Conservation (phyloP, 2,113 vertebrate species). For the Leptobrachium ailaonicum region DNA sequence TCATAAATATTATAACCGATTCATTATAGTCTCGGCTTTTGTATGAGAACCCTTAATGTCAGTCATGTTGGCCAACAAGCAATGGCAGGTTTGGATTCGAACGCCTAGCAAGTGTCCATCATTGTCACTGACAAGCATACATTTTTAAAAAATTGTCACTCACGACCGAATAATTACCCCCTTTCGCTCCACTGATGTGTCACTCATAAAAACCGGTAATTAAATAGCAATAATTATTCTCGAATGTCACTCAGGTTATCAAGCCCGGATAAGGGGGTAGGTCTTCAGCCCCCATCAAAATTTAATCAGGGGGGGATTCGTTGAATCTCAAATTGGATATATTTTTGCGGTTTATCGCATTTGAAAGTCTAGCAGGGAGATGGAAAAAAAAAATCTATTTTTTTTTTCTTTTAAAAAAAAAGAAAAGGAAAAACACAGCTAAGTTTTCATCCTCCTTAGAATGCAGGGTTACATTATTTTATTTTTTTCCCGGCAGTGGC, state of each 20-base stretch:
- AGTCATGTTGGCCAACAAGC: slow-evolving; percentile 48
- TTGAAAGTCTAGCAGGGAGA: slow-evolving; percentile 34
- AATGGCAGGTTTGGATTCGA: slow-evolving; percentile 41
- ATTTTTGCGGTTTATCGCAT: slow-evolving; percentile 43
- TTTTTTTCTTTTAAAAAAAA: too few species aligned
- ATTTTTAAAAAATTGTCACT: slow-evolving; percentile 51
- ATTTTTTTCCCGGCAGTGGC: neutral
- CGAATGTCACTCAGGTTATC: slow-evolving; percentile 47
- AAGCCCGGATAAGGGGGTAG: slow-evolving; percentile 29
- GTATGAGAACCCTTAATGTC: slow-evolving; percentile 43
- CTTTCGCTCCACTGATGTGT: slow-evolving; percentile 42
- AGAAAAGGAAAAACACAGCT: neutral
- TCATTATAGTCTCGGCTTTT: slow-evolving; percentile 49
- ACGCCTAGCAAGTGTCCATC: slow-evolving; percentile 48
- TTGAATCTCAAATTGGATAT: slow-evolving; percentile 39
- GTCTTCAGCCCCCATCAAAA: slow-evolving; percentile 49
- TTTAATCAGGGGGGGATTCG: slow-evolving; percentile 33
- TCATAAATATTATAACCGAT: slow-evolving; percentile 51
- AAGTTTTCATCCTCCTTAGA: slow-evolving; percentile 10
- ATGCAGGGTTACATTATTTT: neutral
- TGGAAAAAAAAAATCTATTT: neutral
- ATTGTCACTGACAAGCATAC: slow-evolving; percentile 50
- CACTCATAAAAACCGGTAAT: slow-evolving; percentile 44
- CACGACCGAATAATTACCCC: slow-evolving; percentile 49
- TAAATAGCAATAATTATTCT: slow-evolving; percentile 47